Percentiles rank a stretch among this genome's conserved stretches.
Evolutionary conservation across 2,888 invertebrate species (phyloP).

Genomic region (Drosophila aldrichi): DNA sequence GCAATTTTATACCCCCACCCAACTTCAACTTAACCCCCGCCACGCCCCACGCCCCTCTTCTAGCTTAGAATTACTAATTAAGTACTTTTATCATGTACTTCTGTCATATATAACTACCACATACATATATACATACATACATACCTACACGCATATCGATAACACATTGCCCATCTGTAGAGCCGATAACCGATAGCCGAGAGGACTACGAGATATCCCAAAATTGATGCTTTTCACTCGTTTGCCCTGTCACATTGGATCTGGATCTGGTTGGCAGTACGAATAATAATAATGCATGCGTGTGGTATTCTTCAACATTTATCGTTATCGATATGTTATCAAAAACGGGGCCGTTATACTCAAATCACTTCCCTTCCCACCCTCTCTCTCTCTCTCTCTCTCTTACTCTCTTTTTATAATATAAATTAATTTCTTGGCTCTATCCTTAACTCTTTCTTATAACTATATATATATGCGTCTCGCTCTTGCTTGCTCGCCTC

Average conservation of each 20-base stretch:
- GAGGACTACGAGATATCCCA: constrained; percentile 1
- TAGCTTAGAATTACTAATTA: constrained; percentile 34
- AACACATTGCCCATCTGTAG: constrained; percentile 11
- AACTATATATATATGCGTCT: constrained; percentile 7
- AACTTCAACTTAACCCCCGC: neutral
- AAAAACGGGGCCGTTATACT: constrained; percentile 7
- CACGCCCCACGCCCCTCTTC: constrained; percentile 5
- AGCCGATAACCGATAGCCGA: constrained; percentile 5
- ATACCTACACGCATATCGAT: constrained; percentile 22
- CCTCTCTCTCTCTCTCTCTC: constrained; percentile 1
- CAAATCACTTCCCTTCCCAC: neutral
- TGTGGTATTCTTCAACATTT: constrained; percentile 20
- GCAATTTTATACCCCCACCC: constrained; percentile 30
- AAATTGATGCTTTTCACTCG: constrained; percentile 19
- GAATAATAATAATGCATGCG: constrained; percentile 19
- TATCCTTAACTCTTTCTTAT: neutral
- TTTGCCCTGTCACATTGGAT: constrained; percentile 11
- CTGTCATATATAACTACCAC: constrained; percentile 29
- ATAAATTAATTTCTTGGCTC: constrained; percentile 2
- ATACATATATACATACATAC: constrained; percentile 28
- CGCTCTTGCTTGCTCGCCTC: constrained; percentile 17
- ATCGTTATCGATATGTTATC: constrained; percentile 24
- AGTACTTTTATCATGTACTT: constrained; percentile 47
- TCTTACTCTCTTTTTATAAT: constrained; percentile 2
- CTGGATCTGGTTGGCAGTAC: constrained; percentile 6